Conservation (phyloP, 2,113 vertebrate species). For the Psammodynastes pulverulentus region DNA sequence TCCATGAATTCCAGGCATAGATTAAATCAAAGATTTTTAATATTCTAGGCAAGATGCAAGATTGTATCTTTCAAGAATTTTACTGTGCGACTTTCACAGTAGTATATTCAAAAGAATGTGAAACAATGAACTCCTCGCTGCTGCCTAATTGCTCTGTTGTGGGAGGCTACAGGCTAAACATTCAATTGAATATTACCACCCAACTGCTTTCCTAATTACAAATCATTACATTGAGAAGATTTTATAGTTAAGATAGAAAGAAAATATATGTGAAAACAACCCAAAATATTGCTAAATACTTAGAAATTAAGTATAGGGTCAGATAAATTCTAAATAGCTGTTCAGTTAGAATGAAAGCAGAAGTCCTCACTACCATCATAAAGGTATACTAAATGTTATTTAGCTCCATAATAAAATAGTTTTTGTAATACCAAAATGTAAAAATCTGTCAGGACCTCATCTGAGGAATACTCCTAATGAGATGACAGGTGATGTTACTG, state of each 20-base stretch:
- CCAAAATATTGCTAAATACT: conserved; percentile 1
- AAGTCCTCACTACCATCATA: background rate
- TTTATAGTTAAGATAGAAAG: background rate
- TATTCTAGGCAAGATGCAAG: background rate
- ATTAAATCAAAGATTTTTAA: background rate
- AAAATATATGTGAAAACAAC: background rate
- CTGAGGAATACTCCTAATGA: background rate
- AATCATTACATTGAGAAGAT: background rate
- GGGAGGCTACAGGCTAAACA: background rate
- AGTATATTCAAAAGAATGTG: background rate
- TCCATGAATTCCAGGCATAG: background rate
- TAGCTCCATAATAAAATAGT: background rate
- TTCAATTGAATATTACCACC: conserved; percentile 2
- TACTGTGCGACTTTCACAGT: background rate
- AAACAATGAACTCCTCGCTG: background rate
- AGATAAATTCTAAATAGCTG: background rate
- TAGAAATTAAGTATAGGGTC: background rate
- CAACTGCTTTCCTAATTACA: conserved; percentile 5
- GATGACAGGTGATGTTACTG: background rate
- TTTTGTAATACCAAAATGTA: background rate
- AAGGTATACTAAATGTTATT: background rate
- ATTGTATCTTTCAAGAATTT: background rate
- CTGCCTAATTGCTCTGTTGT: background rate
- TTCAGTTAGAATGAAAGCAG: background rate
- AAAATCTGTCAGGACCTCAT: background rate